A percentile compares a stretch with the other conserved stretches of the same genome.
Evolutionary conservation across 2,113 vertebrate genomes (phyloP).

Genomic region (Ramphastos sulfuratus): DNA sequence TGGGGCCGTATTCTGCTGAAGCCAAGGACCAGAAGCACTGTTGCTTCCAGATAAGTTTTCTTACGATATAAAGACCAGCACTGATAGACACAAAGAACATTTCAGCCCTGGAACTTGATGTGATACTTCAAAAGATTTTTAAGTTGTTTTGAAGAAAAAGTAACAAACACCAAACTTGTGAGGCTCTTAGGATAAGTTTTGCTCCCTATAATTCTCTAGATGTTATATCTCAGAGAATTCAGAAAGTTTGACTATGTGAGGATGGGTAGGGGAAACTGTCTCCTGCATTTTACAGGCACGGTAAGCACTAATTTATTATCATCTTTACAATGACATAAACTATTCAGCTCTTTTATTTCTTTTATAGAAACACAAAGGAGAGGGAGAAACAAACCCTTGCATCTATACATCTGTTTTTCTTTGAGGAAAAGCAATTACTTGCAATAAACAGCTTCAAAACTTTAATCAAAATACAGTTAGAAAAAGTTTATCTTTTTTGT

Average conservation of each 20-base stretch:
- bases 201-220: not conserved
- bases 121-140: not conserved
- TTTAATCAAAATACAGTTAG: slow-evolving; percentile 68
- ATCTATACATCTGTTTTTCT: slow-evolving; percentile 70
- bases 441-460: slow-evolving; percentile 70
- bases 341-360: slow-evolving; percentile 64
- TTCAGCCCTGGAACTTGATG: not conserved
- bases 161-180: not conserved
- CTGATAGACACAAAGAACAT: not conserved
- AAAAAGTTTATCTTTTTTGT: slow-evolving; percentile 59
- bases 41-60: slow-evolving; percentile 6
- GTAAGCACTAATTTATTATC: slow-evolving; percentile 57
- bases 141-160: not conserved
- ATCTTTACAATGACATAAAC: slow-evolving; percentile 62
- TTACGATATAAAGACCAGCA: not conserved
- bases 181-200: not conserved
- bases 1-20: not conserved
- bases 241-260: not conserved
- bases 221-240: not conserved
- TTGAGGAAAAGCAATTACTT: slow-evolving; percentile 70
- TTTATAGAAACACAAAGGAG: slow-evolving; percentile 65
- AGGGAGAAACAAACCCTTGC: slow-evolving; percentile 67
- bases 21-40: not conserved
- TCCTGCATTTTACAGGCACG: slow-evolving; percentile 27
- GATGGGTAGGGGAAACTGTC: not conserved